Percentiles rank a stretch among this genome's conserved stretches.
phyloP scores from a whole-genome alignment of 2,888 invertebrate species.

The Anthoptus insignis region DNA sequence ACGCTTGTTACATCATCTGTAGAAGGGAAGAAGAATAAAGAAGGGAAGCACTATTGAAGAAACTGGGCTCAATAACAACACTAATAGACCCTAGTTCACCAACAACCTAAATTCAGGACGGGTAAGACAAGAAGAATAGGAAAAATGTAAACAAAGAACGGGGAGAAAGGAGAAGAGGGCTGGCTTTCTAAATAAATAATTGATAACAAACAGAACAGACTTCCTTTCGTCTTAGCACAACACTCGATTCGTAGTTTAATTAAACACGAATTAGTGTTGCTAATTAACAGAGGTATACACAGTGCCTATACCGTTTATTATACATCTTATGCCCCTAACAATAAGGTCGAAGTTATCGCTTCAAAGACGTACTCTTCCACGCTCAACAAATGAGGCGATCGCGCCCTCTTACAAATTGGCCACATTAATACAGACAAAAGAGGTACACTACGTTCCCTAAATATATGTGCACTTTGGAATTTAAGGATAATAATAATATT shows the following conservation, averaged over 20 bases:
- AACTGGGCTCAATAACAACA: too few relatives aligned
- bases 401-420: slow-evolving; percentile 83
- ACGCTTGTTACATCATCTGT: too few relatives aligned
- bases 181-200: too few relatives aligned
- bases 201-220: slow-evolving; percentile 32
- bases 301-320: slow-evolving; percentile 31
- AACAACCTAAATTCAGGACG: too few relatives aligned
- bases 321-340: slow-evolving; percentile 32
- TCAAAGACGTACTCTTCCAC: slow-evolving; percentile 48
- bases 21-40: too few relatives aligned
- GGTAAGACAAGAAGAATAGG: too few relatives aligned
- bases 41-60: too few relatives aligned
- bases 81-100: too few relatives aligned
- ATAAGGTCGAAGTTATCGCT: slow-evolving; percentile 41
- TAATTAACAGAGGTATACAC: slow-evolving; percentile 62
- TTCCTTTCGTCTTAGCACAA: slow-evolving; percentile 42
- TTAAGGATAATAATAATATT: too few relatives aligned
- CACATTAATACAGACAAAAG: slow-evolving; percentile 76
- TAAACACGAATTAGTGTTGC: slow-evolving; percentile 71
- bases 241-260: slow-evolving; percentile 60
- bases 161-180: too few relatives aligned
- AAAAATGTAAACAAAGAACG: too few relatives aligned
- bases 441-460: slow-evolving; percentile 48
- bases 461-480: slow-evolving; percentile 48
- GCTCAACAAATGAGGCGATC: slow-evolving; percentile 76